Percentiles rank a stretch among this genome's conserved stretches.
phyloP scores from a whole-genome alignment of 2,113 vertebrate species.

The Mormyrus lacerda region DNA sequence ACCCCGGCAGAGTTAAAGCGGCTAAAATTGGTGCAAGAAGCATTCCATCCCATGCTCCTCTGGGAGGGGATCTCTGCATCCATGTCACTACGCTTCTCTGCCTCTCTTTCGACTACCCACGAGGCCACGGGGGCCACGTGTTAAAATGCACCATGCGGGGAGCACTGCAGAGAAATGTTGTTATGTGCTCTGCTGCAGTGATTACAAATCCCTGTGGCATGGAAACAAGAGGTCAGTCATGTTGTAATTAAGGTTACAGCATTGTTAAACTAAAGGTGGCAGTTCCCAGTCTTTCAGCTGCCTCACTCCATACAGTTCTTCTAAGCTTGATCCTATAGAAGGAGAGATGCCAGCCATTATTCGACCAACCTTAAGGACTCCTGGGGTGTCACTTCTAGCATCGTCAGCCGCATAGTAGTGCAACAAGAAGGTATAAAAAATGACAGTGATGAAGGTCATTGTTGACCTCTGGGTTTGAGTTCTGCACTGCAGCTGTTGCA shows the following conservation, averaged over 20 bases:
- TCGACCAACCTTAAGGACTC: slow-evolving; percentile 36
- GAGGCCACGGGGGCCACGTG: background rate
- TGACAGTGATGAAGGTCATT: slow-evolving; percentile 47
- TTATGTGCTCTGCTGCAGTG: slow-evolving; percentile 57
- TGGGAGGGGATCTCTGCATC: background rate
- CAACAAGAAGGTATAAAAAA: slow-evolving; percentile 36
- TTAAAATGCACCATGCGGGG: background rate
- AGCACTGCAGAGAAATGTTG: slow-evolving; percentile 33
- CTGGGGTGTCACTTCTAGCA: slow-evolving; percentile 52
- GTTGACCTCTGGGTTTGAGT: slow-evolving; percentile 53
- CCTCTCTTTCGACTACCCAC: background rate
- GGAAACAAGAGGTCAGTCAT: slow-evolving; percentile 60
- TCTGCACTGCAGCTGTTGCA: slow-evolving; percentile 55
- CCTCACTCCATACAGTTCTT: slow-evolving; percentile 31
- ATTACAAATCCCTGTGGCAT: slow-evolving; percentile 50
- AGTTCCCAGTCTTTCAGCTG: slow-evolving; percentile 37
- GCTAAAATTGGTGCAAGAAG: slow-evolving; percentile 43
- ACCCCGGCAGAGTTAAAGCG: slow-evolving; percentile 44
- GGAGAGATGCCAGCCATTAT: slow-evolving; percentile 43
- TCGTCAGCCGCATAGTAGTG: slow-evolving; percentile 51
- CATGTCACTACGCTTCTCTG: background rate
- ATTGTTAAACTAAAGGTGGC: slow-evolving; percentile 57
- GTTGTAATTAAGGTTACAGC: slow-evolving; percentile 57
- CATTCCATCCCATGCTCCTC: slow-evolving; percentile 18
- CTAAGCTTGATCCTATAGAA: slow-evolving; percentile 57